Percentiles rank a stretch among this genome's conserved stretches.
phyloP scores from a whole-genome alignment of 1,140 invertebrate genomes.

The Drosophila azteca region DNA sequence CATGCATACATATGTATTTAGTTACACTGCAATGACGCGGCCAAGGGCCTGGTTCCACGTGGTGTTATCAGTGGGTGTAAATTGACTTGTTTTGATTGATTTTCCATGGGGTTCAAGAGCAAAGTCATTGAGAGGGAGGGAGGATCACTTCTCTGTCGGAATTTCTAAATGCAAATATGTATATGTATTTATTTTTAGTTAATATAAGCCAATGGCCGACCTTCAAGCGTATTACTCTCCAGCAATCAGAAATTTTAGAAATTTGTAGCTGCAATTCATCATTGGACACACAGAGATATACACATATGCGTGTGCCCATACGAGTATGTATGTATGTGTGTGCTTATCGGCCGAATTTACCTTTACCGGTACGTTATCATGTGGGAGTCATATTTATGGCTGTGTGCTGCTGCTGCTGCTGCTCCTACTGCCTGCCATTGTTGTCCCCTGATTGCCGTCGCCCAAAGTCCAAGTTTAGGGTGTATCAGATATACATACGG shows the following conservation, averaged over 20 bases:
- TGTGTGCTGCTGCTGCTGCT: too few relatives aligned
- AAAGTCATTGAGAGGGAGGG: too few relatives aligned
- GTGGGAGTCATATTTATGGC: slow-evolving; percentile 38
- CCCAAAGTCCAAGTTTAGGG: slow-evolving; percentile 50
- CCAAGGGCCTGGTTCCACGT: too few relatives aligned
- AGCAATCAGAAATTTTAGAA: slow-evolving; percentile 41
- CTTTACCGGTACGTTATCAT: slow-evolving; percentile 41
- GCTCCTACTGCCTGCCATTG: too few relatives aligned
- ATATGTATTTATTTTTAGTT: slow-evolving; percentile 33
- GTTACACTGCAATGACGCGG: too few relatives aligned
- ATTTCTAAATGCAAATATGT: slow-evolving; percentile 11
- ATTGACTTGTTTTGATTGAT: too few relatives aligned
- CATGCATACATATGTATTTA: too few relatives aligned
- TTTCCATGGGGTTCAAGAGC: too few relatives aligned
- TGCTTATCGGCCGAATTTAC: slow-evolving; percentile 47
- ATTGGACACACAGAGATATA: slow-evolving; percentile 5
- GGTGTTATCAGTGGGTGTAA: too few relatives aligned
- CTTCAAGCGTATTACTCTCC: slow-evolving; percentile 16
- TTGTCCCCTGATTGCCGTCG: slow-evolving; percentile 28
- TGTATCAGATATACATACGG: slow-evolving; percentile 39
- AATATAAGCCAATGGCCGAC: slow-evolving; percentile 37
- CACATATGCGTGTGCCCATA: slow-evolving; percentile 27
- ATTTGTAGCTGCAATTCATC: slow-evolving; percentile 42
- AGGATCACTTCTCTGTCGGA: too few relatives aligned
- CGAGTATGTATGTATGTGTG: too few relatives aligned